These are phyloP conservation scores for Acromyrmex echinatior DNA, from an alignment of 1,140 invertebrate genomes.

Conservation along the genomic window DNA sequence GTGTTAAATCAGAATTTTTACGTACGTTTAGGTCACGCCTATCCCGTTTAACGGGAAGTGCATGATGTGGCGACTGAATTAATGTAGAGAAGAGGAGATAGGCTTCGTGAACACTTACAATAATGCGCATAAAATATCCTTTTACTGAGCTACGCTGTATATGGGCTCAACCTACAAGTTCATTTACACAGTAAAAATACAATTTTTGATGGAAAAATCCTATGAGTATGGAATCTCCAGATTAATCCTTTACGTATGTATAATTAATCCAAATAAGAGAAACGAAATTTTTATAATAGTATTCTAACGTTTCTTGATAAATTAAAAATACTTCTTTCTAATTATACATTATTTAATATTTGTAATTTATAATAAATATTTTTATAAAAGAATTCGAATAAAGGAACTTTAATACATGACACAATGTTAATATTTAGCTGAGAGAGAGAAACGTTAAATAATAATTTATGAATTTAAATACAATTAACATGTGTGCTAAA, in stretches of 20 bases:
- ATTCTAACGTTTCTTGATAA: constrained; percentile 5
- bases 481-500: no score
- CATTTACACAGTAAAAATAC: background rate
- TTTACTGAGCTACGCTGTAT: background rate
- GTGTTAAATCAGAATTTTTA: constrained; percentile 37
- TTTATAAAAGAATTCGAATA: background rate
- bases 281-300: background rate
- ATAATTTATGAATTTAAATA: no score
- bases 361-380: background rate
- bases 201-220: constrained; percentile 5
- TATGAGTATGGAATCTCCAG: constrained; percentile 1
- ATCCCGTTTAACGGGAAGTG: constrained; percentile 65
- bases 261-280: background rate
- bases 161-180: constrained; percentile 10
- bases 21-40: background rate
- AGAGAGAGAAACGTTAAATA: no score
- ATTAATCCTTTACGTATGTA: background rate
- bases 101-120: constrained; percentile 82
- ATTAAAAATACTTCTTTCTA: background rate
- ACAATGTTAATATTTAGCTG: no score
- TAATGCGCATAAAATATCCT: constrained; percentile 76
- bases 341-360: background rate
- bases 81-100: constrained; percentile 80
- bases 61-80: constrained; percentile 68
- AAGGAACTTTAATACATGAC: no score